Conservation (phyloP, 2,888 invertebrate genomes). For the Athalia circularis region DNA sequence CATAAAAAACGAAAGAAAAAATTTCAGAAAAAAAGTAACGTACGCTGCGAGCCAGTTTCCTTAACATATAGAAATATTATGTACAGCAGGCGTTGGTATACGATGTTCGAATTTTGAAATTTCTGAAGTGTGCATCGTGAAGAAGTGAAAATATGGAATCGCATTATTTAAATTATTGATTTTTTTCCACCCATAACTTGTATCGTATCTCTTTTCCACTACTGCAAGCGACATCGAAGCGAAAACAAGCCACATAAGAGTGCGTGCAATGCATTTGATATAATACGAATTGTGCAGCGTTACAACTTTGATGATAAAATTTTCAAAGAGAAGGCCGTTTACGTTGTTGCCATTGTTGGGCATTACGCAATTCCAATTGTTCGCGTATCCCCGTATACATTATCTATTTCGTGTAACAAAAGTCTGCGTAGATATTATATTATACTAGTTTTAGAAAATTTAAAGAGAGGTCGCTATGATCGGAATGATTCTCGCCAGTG, state of each 20-base stretch:
- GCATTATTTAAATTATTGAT: background rate
- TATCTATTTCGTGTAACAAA: background rate
- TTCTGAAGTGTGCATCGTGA: background rate
- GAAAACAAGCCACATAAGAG: no score
- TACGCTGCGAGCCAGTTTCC: no score
- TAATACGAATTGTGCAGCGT: no score
- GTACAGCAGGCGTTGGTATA: background rate
- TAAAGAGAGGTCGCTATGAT: background rate
- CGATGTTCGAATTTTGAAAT: slow-evolving; percentile 2
- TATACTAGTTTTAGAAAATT: background rate
- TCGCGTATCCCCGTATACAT: no score
- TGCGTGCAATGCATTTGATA: no score
- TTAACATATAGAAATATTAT: no score
- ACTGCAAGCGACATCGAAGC: background rate
- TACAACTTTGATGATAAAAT: no score
- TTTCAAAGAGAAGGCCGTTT: no score
- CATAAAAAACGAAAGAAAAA: no score
- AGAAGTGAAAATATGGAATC: slow-evolving; percentile 29
- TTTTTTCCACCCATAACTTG: background rate
- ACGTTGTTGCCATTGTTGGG: no score
- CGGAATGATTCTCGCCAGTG: slow-evolving; percentile 7
- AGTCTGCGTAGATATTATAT: background rate
- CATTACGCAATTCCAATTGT: no score
- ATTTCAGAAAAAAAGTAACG: no score
- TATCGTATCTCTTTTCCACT: background rate